These are phyloP conservation scores for Epinephelus lanceolatus DNA, from an alignment of 2,113 vertebrate species.

Conservation along the genomic window DNA sequence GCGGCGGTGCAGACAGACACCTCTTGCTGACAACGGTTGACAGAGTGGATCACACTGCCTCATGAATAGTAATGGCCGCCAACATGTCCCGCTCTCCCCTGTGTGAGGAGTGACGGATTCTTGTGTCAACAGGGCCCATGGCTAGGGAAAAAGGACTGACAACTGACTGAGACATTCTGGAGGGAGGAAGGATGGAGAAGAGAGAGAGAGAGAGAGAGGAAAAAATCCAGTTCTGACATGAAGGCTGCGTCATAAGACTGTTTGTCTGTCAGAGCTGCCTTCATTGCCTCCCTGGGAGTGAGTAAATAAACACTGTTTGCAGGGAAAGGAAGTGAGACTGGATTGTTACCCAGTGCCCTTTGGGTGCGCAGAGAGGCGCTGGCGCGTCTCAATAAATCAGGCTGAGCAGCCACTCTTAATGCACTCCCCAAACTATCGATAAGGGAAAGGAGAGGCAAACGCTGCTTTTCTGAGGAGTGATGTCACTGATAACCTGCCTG, in stretches of 20 bases:
- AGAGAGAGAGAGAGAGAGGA: slow-evolving; percentile 1
- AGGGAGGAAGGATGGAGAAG: slow-evolving; percentile 57
- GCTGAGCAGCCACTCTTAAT: slow-evolving; percentile 71
- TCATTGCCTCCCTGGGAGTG: slow-evolving; percentile 71
- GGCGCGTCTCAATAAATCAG: slow-evolving; percentile 77
- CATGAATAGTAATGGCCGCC: slow-evolving; percentile 84
- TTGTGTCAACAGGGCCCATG: slow-evolving; percentile 80
- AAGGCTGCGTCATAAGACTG: slow-evolving; percentile 79
- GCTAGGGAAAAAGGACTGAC: slow-evolving; percentile 73
- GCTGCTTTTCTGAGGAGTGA: slow-evolving; percentile 65
- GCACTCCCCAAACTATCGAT: slow-evolving; percentile 78
- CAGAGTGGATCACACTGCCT: slow-evolving; percentile 80
- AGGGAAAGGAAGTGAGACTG: slow-evolving; percentile 65
- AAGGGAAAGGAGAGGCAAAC: slow-evolving; percentile 60
- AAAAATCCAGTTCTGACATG: slow-evolving; percentile 70
- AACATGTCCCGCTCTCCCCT: slow-evolving; percentile 75
- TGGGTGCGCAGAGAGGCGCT: slow-evolving; percentile 60
- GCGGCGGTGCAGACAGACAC: slow-evolving; percentile 74
- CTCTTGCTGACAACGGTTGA: slow-evolving; percentile 81
- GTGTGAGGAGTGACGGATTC: slow-evolving; percentile 80
- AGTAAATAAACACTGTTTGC: slow-evolving; percentile 78
- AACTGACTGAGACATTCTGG: slow-evolving; percentile 78
- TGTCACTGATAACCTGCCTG: slow-evolving; percentile 78
- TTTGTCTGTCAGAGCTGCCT: slow-evolving; percentile 76
- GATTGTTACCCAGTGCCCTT: slow-evolving; percentile 74